Evolutionary conservation across 2,797 vertebrate species (phyloP), one percentile per base, ranked within the genome.

Genomic region (Typhlichthys eigenmanni): DNA sequence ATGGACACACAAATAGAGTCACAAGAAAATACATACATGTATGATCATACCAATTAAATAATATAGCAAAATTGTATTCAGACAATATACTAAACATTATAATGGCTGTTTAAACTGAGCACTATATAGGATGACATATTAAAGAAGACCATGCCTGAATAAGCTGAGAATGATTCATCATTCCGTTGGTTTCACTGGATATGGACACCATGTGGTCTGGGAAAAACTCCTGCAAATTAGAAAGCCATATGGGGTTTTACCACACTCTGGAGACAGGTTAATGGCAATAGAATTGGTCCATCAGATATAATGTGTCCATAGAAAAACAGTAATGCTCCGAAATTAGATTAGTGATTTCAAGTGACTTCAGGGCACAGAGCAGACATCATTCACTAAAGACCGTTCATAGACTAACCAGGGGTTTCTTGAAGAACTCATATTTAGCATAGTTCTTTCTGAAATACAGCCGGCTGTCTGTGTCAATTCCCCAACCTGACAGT

Each of bases 381-480:
- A 47, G 13, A 58, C n/a, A 9, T 16, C 43, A 14, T 14, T 17
- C 38, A 12, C 14, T 13, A 7, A 14, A 43, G n/a, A 12, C n/a
- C 13, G 11, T 2, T 3, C 11, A 38, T 45, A 24, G 49, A 81
- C 95, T 94, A 91, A 99, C 98, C 94, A 95, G 77, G 34, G 97
- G 96, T 76, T 94, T 98, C 91, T 94, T 98, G 93, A 99, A 99
- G 90, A 98, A 98, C 75, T 98, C 95, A 80, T 98, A 98, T 89
- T 99, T 99, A 74, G 95, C 95, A 81, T 95, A 98, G 88, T 98
- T 96, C 92, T 98, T 99, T 83, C 96, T 95, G 87, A 99, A 96
- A 86, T 92, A 96, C 32, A 99, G 88, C 34, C 94, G 94, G 85
- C 93, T 94, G 85, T 95, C 94, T n/a, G 95, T 91, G 85, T 96